Base-by-base conservation (phyloP, 2,797 vertebrate genomes). In the Hippoglossus hippoglossus region DNA sequence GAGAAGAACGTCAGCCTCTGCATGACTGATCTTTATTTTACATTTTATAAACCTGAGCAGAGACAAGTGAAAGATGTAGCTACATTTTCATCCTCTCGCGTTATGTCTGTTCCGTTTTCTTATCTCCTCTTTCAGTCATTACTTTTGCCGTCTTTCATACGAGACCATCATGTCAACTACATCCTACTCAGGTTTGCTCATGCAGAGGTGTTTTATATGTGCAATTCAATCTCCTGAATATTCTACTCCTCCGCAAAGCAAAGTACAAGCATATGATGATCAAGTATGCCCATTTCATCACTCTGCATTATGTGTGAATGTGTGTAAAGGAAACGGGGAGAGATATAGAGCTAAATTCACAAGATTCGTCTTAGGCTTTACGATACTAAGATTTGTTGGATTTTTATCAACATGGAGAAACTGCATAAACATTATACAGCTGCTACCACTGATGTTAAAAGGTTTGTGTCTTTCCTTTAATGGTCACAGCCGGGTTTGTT, bases 401-500 rank as follows among this genome's bases (percentile, higher is more conserved):
- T 39, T 39, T 39, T 39, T 39, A 39, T 39, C 36, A 13, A 13
- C 36, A 13, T 12, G 12, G 36, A 39, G 36, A 39, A 39, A 13
- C 36, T 4, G 36, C 36, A 39, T 39, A 13, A 39, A 39, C 36
- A 13, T 39, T 39, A 39, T 4, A n/a, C 34, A 9, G 8, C 11
- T 51, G 10, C 11, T 50, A 11, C 47, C n/a, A 50, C 21, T 51
- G 21, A 16, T 49, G 24, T 1, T 64, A 28, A 22, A 67, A 26
- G 9, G n/a, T 7, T 22, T 46, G 5, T 51, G 18, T 1, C 21
- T 22, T 55, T 54, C 22, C 13, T 8, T 63, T 10, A 19, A 25
- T 65, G 26, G 39, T 63, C 44, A 41, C 59, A 53, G 28, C 25
- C 24, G 41, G 26, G n/a, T 6, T 21, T 49, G 19, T 19, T 71